Base-by-base conservation (phyloP, 2,113 vertebrate species). In the Barnardius zonarius region DNA sequence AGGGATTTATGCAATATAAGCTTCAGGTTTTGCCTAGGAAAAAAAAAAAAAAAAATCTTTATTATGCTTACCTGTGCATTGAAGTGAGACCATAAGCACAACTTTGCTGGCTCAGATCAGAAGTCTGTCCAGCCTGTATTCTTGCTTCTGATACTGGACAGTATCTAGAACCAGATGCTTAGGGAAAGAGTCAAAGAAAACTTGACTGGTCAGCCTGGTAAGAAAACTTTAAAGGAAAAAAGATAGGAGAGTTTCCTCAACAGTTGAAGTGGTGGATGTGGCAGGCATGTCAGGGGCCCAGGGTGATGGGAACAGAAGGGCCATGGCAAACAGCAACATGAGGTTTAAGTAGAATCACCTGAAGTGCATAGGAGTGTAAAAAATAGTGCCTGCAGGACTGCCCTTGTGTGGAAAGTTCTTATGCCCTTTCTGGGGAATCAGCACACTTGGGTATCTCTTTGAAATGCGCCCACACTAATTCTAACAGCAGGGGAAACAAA, bases 241-340 rank as follows among this genome's bases (percentile, higher is more conserved):
- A 33, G 18, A 28, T 20, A 57, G 9, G 2, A 10, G 16, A 75
- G 11, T n/a, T 28, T 48, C 46, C 52, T 62, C 43, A 41, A 2
- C 37, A 66, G 4, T 35, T 1, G 0, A 55, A n/a, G 62, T 27
- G 46, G 48, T 62, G 41, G 61, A 48, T 1, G 1, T 33, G 9
- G 11, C 48, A 63, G 74, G 54, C 14, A 3, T 57, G 33, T 33
- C 31, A 11, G 31, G 17, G 31, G 43, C 24, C 9, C 5, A 5
- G 8, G 7, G 11, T 67, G 52, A 23, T 25, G 11, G 27, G 31
- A 22, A 25, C 61, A 79, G 59, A 67, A 79, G 41, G 54, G 5
- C 9, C 31, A 6, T 2, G 8, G 23, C 46, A 44, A 13, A 61
- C n/a, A 54, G 11, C n/a, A 15, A 5, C 10, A 9, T 9, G 14